Conservation (phyloP, 2,888 invertebrate species). For the Folsomia candida region DNA sequence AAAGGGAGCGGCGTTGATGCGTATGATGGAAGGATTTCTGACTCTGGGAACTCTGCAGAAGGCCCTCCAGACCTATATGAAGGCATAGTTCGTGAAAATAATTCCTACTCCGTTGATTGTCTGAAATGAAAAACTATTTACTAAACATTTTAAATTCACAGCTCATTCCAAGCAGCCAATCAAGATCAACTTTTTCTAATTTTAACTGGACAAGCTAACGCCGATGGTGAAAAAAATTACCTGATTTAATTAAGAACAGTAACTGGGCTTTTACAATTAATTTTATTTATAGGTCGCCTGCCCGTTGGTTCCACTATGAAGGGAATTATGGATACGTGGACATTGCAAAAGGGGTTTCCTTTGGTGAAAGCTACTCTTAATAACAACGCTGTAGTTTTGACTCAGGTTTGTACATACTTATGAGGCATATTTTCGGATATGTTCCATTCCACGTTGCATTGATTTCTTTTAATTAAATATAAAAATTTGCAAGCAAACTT, state of each 20-base stretch:
- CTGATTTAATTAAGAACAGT: too few species aligned
- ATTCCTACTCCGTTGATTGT: not conserved
- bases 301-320: constrained; percentile 59
- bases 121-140: not conserved
- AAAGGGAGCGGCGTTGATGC: constrained; percentile 59
- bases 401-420: too few species aligned
- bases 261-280: too few species aligned
- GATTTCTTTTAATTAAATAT: too few species aligned
- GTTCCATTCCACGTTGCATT: too few species aligned
- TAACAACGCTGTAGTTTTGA: not conserved
- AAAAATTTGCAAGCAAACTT: too few species aligned
- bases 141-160: constrained; percentile 24
- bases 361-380: constrained; percentile 58
- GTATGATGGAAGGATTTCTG: constrained; percentile 61
- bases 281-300: too few species aligned
- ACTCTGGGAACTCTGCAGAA: constrained; percentile 61
- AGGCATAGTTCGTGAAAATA: constrained; percentile 27
- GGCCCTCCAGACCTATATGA: constrained; percentile 58
- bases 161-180: constrained; percentile 60
- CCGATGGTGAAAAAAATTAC: too few species aligned
- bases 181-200: constrained; percentile 68
- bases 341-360: constrained; percentile 69
- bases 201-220: constrained; percentile 53
- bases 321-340: constrained; percentile 70
- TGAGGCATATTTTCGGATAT: too few species aligned